These are phyloP conservation scores for Onchidella celtica DNA, from an alignment of 2,888 invertebrate species.

Conservation along the genomic window DNA sequence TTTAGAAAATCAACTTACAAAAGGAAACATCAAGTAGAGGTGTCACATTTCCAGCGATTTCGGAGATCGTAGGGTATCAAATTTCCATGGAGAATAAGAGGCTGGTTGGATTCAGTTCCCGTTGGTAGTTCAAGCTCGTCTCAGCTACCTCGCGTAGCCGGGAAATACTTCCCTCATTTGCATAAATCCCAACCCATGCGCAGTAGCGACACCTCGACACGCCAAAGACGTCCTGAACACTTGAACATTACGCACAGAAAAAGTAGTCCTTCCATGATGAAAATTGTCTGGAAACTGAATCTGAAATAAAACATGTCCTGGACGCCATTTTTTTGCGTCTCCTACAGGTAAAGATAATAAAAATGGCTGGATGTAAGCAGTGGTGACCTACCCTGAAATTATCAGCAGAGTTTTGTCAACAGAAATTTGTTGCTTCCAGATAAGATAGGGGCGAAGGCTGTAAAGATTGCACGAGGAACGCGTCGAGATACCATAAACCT, in stretches of 20 bases:
- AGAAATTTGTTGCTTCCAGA: slow-evolving; percentile 34
- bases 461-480: slow-evolving; percentile 39
- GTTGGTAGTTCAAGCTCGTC: neutral
- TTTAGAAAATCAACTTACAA: neutral
- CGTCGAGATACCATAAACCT: slow-evolving; percentile 46
- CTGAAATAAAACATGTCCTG: slow-evolving; percentile 11
- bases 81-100: neutral
- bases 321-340: neutral
- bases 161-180: slow-evolving; percentile 17
- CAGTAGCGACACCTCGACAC: slow-evolving; percentile 33
- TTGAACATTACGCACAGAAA: slow-evolving; percentile 23
- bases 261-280: slow-evolving; percentile 20
- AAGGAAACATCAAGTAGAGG: neutral
- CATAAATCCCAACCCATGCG: slow-evolving; percentile 42
- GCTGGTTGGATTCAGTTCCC: neutral
- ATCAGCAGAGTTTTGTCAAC: slow-evolving; percentile 37
- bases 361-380: slow-evolving; percentile 20
- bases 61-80: too few relatives aligned
- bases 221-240: neutral
- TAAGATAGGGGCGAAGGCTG: slow-evolving; percentile 40
- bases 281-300: neutral
- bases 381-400: slow-evolving; percentile 26
- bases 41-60: too few relatives aligned
- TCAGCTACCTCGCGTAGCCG: neutral
- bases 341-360: slow-evolving; percentile 17